A percentile compares a stretch with the other conserved stretches of the same genome.
Evolutionary conservation across 2,888 invertebrate genomes (phyloP).

Genomic region (Hydroisotoma schaefferi): DNA sequence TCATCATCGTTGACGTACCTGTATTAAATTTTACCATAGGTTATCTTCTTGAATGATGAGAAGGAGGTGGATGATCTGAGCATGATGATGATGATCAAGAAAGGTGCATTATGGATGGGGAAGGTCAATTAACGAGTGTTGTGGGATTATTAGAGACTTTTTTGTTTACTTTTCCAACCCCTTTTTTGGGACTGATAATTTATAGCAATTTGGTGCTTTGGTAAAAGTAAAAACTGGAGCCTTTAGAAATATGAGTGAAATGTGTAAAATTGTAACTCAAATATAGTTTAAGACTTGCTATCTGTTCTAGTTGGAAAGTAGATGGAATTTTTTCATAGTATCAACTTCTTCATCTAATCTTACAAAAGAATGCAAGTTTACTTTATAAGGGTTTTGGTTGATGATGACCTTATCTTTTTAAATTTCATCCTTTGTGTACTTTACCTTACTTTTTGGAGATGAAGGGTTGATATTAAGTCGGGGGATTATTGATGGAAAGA

Average conservation of each 20-base stretch:
- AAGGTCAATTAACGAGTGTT: background rate
- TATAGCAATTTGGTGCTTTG: background rate
- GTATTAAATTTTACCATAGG: too few relatives aligned
- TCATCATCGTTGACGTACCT: too few relatives aligned
- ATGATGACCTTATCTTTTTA: background rate
- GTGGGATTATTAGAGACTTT: constrained; percentile 2
- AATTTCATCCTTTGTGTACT: background rate
- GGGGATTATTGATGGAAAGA: too few relatives aligned
- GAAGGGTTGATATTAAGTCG: too few relatives aligned
- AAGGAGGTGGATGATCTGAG: background rate
- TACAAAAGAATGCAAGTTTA: too few relatives aligned
- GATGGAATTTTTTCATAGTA: too few relatives aligned
- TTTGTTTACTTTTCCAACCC: constrained; percentile 7
- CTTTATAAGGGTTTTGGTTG: background rate
- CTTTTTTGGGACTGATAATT: background rate
- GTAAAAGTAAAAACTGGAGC: background rate
- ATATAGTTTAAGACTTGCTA: background rate
- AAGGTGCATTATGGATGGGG: constrained; percentile 1
- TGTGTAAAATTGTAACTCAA: background rate
- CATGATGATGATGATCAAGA: background rate
- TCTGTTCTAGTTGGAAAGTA: too few relatives aligned
- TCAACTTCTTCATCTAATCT: too few relatives aligned
- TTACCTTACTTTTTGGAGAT: background rate
- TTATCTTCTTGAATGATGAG: too few relatives aligned
- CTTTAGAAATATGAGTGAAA: background rate